These are phyloP conservation scores for Chionodraco myersi DNA, from an alignment of 2,113 vertebrate species.

Conservation along the genomic window DNA sequence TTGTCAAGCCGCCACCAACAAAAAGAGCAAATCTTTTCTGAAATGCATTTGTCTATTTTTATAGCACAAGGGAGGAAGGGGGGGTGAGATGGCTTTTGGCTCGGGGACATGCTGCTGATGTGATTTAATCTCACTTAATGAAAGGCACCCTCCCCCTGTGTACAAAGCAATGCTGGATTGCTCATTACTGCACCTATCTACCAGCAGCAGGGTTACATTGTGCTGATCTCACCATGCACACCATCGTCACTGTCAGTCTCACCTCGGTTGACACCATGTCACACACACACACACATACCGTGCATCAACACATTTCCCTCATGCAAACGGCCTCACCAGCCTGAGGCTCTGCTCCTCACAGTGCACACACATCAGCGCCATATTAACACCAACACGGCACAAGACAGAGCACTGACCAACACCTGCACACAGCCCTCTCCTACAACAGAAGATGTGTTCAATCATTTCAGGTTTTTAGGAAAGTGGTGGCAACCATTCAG, in stretches of 20 bases:
- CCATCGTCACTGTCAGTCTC: slow-evolving; percentile 33
- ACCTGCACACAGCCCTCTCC: slow-evolving; percentile 37
- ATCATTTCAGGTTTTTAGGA: background rate
- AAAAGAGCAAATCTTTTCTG: slow-evolving; percentile 71
- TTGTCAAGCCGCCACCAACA: slow-evolving; percentile 78
- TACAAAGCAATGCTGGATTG: slow-evolving; percentile 64
- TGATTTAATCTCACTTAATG: slow-evolving; percentile 84
- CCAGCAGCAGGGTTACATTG: slow-evolving; percentile 62
- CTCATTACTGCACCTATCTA: slow-evolving; percentile 48
- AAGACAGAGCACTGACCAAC: slow-evolving; percentile 11
- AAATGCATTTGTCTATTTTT: slow-evolving; percentile 78
- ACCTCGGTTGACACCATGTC: slow-evolving; percentile 1
- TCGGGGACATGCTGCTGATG: slow-evolving; percentile 63
- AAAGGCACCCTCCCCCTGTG: slow-evolving; percentile 41
- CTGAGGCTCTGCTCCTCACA: slow-evolving; percentile 29
- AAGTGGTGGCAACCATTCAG: background rate
- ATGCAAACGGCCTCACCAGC: slow-evolving; percentile 25
- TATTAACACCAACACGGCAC: slow-evolving; percentile 10
- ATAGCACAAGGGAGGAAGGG: slow-evolving; percentile 28
- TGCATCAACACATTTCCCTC: slow-evolving; percentile 22
- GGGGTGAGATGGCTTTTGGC: slow-evolving; percentile 39
- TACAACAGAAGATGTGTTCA: background rate
- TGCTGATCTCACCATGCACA: slow-evolving; percentile 39
- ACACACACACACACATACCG: background rate
- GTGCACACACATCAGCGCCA: background rate